A percentile compares a stretch with the other conserved stretches of the same genome.
These are phyloP conservation scores for Tryphoninae sp. DNA, from an alignment of 2,888 invertebrate genomes.

Conservation along the genomic window DNA sequence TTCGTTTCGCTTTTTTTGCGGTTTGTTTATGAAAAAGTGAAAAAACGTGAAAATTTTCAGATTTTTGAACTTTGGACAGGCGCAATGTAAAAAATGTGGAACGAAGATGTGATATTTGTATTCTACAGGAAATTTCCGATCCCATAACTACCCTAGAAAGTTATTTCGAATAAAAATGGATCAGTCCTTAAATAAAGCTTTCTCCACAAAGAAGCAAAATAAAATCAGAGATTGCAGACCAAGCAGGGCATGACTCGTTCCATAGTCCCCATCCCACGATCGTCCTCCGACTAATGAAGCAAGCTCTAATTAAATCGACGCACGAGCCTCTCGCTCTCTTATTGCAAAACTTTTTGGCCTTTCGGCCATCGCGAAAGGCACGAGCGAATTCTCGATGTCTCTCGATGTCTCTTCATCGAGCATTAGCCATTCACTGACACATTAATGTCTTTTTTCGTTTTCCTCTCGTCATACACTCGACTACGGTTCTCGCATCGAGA, in stretches of 20 bases:
- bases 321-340: conserved; percentile 12
- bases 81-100: no score
- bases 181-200: no score
- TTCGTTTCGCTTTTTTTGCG: no score
- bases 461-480: conserved; percentile 28
- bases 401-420: conserved; percentile 33
- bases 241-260: background rate
- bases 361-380: conserved; percentile 18
- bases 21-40: no score
- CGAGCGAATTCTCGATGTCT: conserved; percentile 46
- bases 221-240: no score
- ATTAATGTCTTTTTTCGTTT: conserved; percentile 28
- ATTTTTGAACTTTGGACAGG: no score
- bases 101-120: no score
- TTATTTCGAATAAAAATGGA: no score
- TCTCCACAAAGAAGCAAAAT: no score
- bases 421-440: conserved; percentile 55
- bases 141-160: no score
- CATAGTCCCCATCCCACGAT: conserved; percentile 2
- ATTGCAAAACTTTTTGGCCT: conserved; percentile 18
- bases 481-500: conserved; percentile 4
- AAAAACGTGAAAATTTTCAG: no score
- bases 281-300: conserved; percentile 49
- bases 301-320: conserved; percentile 52
- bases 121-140: no score